Evolutionary conservation across 2,113 vertebrate species (phyloP), one percentile per base, ranked within the genome.

Genomic region (Lepus americanus): DNA sequence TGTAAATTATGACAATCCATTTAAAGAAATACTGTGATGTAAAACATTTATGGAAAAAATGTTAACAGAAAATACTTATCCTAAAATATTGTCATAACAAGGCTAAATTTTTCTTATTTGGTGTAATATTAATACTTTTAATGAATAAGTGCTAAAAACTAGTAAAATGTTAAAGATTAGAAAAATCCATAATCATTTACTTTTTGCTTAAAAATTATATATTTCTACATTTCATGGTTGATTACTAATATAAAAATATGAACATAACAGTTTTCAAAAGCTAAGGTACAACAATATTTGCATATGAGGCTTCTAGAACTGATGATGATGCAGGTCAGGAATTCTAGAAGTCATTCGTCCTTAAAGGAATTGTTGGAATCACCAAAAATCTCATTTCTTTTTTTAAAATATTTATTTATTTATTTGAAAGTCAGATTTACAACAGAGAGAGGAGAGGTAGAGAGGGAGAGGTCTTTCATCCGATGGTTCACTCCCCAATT

Each of bases 11-110:
- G 29, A 51, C 31, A 89, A 49, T 66, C 13, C 25, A 11, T 22
- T 51, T 67, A 44, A 90, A 67, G 9, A 23, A 70, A 49, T 90
- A 70, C 9, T 81, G 84, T 20, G 83, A 25, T 74, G 5, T 76
- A 78, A 95, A 96, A 70, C 78, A 59, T 70, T 92, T 95, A 73
- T 85, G 5, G 78, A 76, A 90, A 86, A n/a, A 63, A 73, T 44
- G n/a, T 77, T 72, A 7, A 69, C 78, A 51, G 6, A 90, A 95
- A 88, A 33, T 81, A 44, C 2, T 23, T 81, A 53, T 49, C 3
- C 8, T 84, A 80, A 92, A 94, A 55, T 83, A 63, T n/a, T 78
- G 31, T 49, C 39, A 39, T 20, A 67, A 2, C 4, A 89, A 19
- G 5, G 39, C 80, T 72, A 69, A 76, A 63, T 51, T 93, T 82